These are phyloP conservation scores for Pristionchus fissidentatus DNA, from an alignment of 2,888 invertebrate species.

Conservation along the genomic window DNA sequence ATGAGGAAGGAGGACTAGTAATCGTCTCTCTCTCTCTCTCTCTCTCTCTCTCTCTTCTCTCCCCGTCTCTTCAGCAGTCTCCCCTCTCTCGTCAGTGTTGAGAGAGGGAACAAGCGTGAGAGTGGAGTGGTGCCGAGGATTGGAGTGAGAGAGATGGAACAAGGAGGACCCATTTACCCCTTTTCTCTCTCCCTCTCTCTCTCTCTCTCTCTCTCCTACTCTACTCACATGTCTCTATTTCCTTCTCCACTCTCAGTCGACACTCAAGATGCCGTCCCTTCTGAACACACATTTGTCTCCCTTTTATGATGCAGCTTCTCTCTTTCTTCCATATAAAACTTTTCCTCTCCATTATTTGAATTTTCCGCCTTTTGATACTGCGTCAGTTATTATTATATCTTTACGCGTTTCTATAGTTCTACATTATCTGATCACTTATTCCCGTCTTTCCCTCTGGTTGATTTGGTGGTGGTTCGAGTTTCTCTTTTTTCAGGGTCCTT, in stretches of 20 bases:
- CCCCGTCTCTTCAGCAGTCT: background rate
- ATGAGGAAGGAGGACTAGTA: no score
- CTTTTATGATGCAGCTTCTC: background rate
- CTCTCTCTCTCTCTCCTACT: background rate
- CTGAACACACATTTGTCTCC: background rate
- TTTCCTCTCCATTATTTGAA: background rate
- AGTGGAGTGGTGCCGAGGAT: no score
- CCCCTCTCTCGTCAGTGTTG: background rate
- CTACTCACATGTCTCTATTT: background rate
- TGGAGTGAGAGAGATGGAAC: no score
- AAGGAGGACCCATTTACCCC: background rate
- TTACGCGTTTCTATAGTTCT: no score
- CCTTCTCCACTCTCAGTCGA: no score
- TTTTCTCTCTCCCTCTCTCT: background rate
- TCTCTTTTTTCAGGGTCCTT: background rate
- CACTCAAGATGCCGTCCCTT: no score
- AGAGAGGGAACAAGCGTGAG: no score
- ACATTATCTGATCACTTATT: no score
- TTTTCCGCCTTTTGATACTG: background rate
- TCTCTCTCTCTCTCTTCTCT: background rate
- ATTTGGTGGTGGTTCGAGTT: background rate
- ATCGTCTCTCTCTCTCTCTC: background rate
- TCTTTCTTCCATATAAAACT: background rate
- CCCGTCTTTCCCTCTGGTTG: background rate
- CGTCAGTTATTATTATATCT: no score